Evolutionary conservation across 2,888 invertebrate species (phyloP).

Genomic region (Nemoura dubitans): DNA sequence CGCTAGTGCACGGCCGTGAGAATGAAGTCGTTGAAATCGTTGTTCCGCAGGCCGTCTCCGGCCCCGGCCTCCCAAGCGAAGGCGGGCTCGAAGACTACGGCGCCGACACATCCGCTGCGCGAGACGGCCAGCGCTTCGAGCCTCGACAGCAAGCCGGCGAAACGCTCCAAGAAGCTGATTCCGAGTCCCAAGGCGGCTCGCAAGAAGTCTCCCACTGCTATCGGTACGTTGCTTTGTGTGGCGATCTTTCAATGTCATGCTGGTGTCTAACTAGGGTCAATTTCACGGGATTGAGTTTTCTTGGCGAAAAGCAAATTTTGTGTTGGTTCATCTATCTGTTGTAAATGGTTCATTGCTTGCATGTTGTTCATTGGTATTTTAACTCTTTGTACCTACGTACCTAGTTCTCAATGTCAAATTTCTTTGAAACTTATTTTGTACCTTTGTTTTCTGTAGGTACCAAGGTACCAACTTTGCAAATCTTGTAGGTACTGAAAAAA

Average conservation of each 20-base stretch:
- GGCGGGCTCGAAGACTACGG: constrained; percentile 16
- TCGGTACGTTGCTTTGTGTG: not conserved
- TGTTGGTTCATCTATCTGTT: too few species aligned
- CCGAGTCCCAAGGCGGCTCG: constrained; percentile 47
- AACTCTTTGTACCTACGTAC: too few species aligned
- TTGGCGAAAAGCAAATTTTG: too few species aligned
- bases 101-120: constrained; percentile 59
- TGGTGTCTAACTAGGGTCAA: not conserved
- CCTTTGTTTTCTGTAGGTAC: too few species aligned
- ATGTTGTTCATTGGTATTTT: too few species aligned
- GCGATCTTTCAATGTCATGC: not conserved
- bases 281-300: too few species aligned
- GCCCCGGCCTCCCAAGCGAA: constrained; percentile 46
- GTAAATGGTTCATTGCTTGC: too few species aligned
- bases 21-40: constrained; percentile 92
- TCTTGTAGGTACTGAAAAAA: too few species aligned
- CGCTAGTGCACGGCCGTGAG: constrained; percentile 57
- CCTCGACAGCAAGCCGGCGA: constrained; percentile 68
- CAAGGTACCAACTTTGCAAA: too few species aligned
- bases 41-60: constrained; percentile 76
- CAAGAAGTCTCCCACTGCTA: constrained; percentile 59
- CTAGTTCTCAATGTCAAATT: too few species aligned
- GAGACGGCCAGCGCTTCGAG: constrained; percentile 73
- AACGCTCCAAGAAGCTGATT: constrained; percentile 61
- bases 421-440: too few species aligned